Conservation (phyloP, 2,888 invertebrate species). For the Monochamus alternatus region DNA sequence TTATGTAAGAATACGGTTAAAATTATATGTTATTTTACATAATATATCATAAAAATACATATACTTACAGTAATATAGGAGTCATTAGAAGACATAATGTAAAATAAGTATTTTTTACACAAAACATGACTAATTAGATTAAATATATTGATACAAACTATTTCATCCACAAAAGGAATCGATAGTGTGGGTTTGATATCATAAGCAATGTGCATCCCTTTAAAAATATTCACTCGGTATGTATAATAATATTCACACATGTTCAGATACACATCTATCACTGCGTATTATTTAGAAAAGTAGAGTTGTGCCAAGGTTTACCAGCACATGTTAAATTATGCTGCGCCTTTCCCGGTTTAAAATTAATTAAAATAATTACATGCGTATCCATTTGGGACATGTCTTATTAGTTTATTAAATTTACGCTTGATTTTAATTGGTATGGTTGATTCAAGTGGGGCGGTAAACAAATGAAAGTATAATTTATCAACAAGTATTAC, state of each 20-base stretch:
- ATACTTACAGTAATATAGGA: too few relatives aligned
- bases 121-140: too few relatives aligned
- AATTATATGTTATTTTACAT: too few relatives aligned
- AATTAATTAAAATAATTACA: slow-evolving; percentile 7
- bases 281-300: neutral
- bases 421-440: neutral
- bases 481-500: neutral
- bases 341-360: neutral
- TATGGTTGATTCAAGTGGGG: neutral
- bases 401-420: neutral
- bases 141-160: too few relatives aligned
- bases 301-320: slow-evolving; percentile 18
- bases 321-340: neutral
- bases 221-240: too few relatives aligned
- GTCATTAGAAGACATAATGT: too few relatives aligned
- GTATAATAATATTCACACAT: neutral
- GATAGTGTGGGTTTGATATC: too few relatives aligned
- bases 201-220: too few relatives aligned
- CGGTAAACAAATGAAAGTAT: neutral
- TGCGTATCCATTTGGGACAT: neutral
- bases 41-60: too few relatives aligned
- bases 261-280: neutral
- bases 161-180: too few relatives aligned
- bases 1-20: too few relatives aligned
- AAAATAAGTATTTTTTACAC: too few relatives aligned